phyloP scores from a whole-genome alignment of 2,113 vertebrate species.

The Lophura nycthemera region DNA sequence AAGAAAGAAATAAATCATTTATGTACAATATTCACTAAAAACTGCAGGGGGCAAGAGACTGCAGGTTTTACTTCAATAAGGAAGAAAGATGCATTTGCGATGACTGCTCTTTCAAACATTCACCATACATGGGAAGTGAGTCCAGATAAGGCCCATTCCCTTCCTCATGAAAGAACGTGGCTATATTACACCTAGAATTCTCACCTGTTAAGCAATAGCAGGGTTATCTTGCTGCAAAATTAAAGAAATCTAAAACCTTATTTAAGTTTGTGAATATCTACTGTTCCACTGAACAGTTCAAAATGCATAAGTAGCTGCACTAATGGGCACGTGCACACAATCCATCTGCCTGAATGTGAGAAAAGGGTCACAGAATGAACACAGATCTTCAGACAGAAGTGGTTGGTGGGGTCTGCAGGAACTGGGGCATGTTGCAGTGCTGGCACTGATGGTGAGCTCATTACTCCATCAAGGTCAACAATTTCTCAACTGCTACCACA shows the following conservation, averaged over 20 bases:
- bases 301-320: not conserved
- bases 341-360: not conserved
- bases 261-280: not conserved
- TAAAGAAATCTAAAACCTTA: not conserved
- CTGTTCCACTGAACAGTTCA: fast-evolving
- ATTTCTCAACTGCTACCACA: not conserved
- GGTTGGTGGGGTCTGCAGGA: not conserved
- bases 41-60: conserved; percentile 60
- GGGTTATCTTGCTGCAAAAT: not conserved
- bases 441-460: not conserved
- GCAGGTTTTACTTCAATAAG: conserved; percentile 48
- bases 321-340: fast-evolving
- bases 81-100: not conserved
- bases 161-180: not conserved
- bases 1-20: conserved; percentile 60
- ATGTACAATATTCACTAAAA: conserved; percentile 43
- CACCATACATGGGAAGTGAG: not conserved
- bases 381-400: fast-evolving
- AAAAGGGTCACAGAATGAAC: fast-evolving
- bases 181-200: not conserved
- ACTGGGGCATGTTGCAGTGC: fast-evolving
- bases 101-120: not conserved
- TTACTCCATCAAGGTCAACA: not conserved
- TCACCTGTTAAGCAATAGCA: not conserved
- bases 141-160: not conserved